Conservation (phyloP, 2,888 invertebrate genomes). For the Phengaris arion region DNA sequence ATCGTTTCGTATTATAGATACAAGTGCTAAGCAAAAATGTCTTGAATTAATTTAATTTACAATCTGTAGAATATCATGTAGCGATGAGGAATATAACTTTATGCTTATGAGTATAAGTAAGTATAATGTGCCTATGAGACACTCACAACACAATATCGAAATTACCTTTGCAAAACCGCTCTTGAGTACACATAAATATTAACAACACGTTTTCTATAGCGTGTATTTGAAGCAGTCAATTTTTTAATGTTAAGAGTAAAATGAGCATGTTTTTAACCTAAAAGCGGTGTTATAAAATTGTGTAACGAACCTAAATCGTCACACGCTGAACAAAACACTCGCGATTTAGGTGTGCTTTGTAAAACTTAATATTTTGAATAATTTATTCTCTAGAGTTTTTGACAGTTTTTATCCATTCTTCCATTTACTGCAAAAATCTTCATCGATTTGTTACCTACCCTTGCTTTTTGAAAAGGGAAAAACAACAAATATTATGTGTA, state of each 20-base stretch:
- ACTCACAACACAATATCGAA: slow-evolving; percentile 16
- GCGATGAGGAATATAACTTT: slow-evolving; percentile 3
- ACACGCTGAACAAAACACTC: background rate
- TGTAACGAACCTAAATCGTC: background rate
- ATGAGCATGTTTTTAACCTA: background rate
- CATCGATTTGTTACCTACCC: background rate
- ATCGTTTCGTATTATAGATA: background rate
- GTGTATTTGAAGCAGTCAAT: background rate
- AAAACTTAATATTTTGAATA: background rate
- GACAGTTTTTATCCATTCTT: background rate
- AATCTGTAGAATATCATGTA: slow-evolving; percentile 6
- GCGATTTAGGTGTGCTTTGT: background rate
- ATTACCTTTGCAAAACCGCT: background rate
- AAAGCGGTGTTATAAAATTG: background rate
- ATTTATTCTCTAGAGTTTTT: background rate
- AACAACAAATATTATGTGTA: background rate
- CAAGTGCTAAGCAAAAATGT: background rate
- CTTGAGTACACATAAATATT: no score
- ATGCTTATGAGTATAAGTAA: slow-evolving; percentile 17
- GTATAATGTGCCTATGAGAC: slow-evolving; percentile 17
- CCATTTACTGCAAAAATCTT: background rate
- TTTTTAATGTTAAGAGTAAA: background rate
- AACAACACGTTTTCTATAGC: background rate
- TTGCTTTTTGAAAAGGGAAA: background rate
- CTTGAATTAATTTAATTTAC: background rate